These are phyloP conservation scores for Plestiodon gilberti DNA, from an alignment of 2,113 vertebrate species.

Conservation along the genomic window DNA sequence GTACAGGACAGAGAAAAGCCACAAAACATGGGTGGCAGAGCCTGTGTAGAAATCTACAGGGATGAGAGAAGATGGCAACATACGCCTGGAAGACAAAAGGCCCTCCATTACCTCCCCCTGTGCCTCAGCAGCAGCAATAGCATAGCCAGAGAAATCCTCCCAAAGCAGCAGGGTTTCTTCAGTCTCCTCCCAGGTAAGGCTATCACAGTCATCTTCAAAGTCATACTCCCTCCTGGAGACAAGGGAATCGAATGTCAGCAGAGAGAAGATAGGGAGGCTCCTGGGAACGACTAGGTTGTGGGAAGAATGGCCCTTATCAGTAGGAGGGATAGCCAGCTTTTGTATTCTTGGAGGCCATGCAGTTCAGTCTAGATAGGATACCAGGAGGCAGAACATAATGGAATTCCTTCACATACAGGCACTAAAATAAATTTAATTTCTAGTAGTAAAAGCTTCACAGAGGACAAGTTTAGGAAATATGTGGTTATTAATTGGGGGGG, in stretches of 20 bases:
- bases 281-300: background rate
- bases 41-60: too few species aligned
- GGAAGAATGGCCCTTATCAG: too few species aligned
- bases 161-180: conserved; percentile 95
- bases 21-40: background rate
- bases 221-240: conserved; percentile 89
- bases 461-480: background rate
- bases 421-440: background rate
- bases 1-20: background rate
- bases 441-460: background rate
- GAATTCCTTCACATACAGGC: background rate
- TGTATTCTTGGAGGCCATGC: too few species aligned
- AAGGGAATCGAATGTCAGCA: conserved; percentile 42
- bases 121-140: conserved; percentile 85
- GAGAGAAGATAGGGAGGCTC: background rate
- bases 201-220: conserved; percentile 98
- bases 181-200: conserved; percentile 96
- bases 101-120: conserved; percentile 86
- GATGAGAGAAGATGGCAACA: background rate
- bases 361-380: background rate
- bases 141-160: conserved; percentile 96
- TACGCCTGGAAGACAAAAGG: conserved; percentile 1
- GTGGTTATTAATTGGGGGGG: background rate
- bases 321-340: background rate
- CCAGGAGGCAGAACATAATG: background rate